These are phyloP conservation scores for Drosophila peninsularis DNA, from an alignment of 2,888 invertebrate genomes.

Conservation along the genomic window DNA sequence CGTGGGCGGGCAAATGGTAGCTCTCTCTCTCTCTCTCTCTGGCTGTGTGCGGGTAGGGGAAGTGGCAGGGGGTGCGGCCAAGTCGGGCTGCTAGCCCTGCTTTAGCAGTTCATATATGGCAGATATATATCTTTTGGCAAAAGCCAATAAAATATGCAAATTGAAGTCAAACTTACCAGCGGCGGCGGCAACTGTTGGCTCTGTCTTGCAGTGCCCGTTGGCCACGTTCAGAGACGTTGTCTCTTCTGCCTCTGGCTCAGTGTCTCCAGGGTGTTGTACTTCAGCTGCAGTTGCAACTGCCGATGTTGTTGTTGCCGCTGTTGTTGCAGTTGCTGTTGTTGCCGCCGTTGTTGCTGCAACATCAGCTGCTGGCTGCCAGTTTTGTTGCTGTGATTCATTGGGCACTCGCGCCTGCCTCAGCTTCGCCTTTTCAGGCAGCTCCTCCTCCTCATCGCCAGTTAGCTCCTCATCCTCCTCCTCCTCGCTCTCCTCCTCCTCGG, in stretches of 20 bases:
- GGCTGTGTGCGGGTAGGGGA: neutral
- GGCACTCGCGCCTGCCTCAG: conserved; percentile 28
- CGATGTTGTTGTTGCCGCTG: conserved; percentile 24
- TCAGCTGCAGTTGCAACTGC: conserved; percentile 53
- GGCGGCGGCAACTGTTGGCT: conserved; percentile 34
- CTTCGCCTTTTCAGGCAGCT: conserved; percentile 37
- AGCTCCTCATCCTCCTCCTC: conserved; percentile 42
- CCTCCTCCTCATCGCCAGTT: conserved; percentile 46
- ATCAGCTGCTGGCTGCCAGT: conserved; percentile 66
- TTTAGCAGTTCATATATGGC: conserved; percentile 40
- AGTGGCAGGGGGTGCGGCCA: neutral
- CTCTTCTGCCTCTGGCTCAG: conserved; percentile 18
- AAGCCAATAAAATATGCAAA: conserved; percentile 81
- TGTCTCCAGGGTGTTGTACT: conserved; percentile 68
- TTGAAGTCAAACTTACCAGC: conserved; percentile 80
- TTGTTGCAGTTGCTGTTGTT: conserved; percentile 38
- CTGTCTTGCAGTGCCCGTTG: conserved; percentile 66
- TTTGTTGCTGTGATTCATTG: conserved; percentile 65
- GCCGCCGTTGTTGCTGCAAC: conserved; percentile 42
- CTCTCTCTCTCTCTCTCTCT: neutral
- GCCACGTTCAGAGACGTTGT: conserved; percentile 35
- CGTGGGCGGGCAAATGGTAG: conserved; percentile 31
- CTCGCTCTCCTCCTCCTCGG: conserved; percentile 57
- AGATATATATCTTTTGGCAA: conserved; percentile 71
- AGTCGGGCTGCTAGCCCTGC: conserved; percentile 11